phyloP scores from a whole-genome alignment of 2,888 invertebrate genomes.

The Pammene aurita region DNA sequence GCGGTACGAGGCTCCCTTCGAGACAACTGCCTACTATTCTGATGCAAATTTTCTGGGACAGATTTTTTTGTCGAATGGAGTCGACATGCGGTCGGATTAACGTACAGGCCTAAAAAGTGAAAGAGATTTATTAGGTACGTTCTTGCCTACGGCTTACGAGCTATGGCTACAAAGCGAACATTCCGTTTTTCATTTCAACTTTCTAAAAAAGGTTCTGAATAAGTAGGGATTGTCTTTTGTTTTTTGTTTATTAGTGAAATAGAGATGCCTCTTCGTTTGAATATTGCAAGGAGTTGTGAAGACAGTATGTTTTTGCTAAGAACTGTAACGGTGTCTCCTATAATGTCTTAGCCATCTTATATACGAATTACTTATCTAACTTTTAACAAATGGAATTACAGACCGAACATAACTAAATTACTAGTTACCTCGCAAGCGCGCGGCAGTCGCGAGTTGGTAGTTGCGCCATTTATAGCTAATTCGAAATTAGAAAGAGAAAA shows the following conservation, averaged over 20 bases:
- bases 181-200: conserved; percentile 14
- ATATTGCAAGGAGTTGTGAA: not conserved
- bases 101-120: conserved; percentile 31
- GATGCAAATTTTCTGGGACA: conserved; percentile 65
- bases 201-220: conserved; percentile 9
- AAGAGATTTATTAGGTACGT: conserved; percentile 36
- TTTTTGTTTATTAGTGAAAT: conserved; percentile 13
- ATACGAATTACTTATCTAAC: too few relatives aligned
- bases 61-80: conserved; percentile 66
- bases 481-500: too few relatives aligned
- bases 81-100: conserved; percentile 45
- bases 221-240: conserved; percentile 18
- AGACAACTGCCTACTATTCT: conserved; percentile 61
- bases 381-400: too few relatives aligned
- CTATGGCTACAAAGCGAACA: conserved; percentile 14
- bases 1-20: conserved; percentile 58
- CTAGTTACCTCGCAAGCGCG: too few relatives aligned
- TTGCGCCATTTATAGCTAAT: too few relatives aligned
- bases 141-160: conserved; percentile 20
- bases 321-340: not conserved
- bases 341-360: not conserved
- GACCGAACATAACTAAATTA: too few relatives aligned
- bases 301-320: not conserved
- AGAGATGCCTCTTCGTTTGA: not conserved
- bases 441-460: too few relatives aligned